These are phyloP conservation scores for Leptatherina wallacei DNA, from an alignment of 2,797 vertebrate species.

Conservation along the genomic window DNA sequence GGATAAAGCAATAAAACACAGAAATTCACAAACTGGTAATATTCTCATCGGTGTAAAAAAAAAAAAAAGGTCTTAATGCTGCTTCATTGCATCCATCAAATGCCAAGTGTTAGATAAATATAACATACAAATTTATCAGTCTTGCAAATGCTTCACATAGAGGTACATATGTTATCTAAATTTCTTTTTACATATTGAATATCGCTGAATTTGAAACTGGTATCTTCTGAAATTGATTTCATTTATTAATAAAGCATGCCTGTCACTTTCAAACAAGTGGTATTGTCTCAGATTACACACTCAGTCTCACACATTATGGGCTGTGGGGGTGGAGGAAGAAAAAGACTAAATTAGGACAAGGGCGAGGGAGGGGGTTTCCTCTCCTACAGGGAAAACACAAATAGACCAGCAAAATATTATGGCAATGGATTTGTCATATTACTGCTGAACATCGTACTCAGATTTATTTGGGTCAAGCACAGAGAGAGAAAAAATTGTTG, in stretches of 20 bases:
- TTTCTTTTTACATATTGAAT: background rate
- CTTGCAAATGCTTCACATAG: slow-evolving; percentile 24
- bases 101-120: slow-evolving; percentile 44
- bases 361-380: slow-evolving; percentile 74
- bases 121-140: slow-evolving; percentile 34
- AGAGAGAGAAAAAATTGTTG: slow-evolving; percentile 14
- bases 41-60: background rate
- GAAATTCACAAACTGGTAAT: background rate
- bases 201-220: slow-evolving; percentile 13
- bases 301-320: slow-evolving; percentile 62
- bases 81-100: slow-evolving; percentile 31
- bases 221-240: slow-evolving; percentile 5
- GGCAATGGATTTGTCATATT: slow-evolving; percentile 51
- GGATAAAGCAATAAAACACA: slow-evolving; percentile 6
- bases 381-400: slow-evolving; percentile 73
- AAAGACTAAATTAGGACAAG: slow-evolving; percentile 75
- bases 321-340: slow-evolving; percentile 67
- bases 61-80: slow-evolving; percentile 5
- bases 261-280: slow-evolving; percentile 44
- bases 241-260: slow-evolving; percentile 28
- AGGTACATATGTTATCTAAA: slow-evolving; percentile 11
- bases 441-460: slow-evolving; percentile 35
- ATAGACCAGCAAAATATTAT: slow-evolving; percentile 63
- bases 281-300: slow-evolving; percentile 67
- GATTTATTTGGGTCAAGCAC: slow-evolving; percentile 54